These are phyloP conservation scores for Drosophila elegans DNA, from an alignment of 1,140 invertebrate species.

Conservation along the genomic window DNA sequence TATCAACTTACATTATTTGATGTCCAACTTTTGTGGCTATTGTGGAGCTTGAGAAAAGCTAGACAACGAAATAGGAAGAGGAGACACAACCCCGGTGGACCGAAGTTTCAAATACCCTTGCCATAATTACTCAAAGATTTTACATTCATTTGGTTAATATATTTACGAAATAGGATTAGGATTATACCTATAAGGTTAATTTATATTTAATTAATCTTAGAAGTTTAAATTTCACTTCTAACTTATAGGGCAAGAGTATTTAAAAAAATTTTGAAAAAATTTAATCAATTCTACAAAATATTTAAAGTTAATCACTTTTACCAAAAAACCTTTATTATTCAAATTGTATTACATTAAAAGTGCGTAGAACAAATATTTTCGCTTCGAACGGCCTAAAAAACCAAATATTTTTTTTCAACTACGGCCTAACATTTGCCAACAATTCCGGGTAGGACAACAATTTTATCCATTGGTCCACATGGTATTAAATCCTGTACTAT, in stretches of 20 bases:
- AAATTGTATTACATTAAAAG: conserved; percentile 53
- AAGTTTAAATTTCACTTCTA: background rate
- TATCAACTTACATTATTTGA: conserved; percentile 47
- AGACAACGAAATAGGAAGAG: conserved; percentile 13
- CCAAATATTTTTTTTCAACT: conserved; percentile 6
- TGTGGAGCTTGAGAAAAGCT: conserved; percentile 4
- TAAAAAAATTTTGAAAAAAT: background rate
- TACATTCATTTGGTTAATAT: background rate
- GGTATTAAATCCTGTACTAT: conserved; percentile 27
- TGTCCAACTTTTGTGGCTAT: conserved; percentile 26
- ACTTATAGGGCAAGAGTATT: background rate
- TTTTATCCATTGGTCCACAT: conserved; percentile 61
- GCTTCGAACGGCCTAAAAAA: conserved; percentile 23
- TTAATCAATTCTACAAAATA: background rate
- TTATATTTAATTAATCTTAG: too few species aligned
- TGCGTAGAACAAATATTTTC: conserved; percentile 36
- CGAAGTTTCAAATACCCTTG: conserved; percentile 34
- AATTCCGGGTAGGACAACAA: conserved; percentile 32
- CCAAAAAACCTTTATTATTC: conserved; percentile 68
- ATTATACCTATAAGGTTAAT: too few species aligned
- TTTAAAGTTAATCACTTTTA: background rate
- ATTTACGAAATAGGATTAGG: background rate
- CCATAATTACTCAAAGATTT: background rate
- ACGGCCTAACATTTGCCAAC: conserved; percentile 37
- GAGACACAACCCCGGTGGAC: conserved; percentile 17